Evolutionary conservation across 2,888 invertebrate species (phyloP), one percentile per base, ranked within the genome.

Genomic region (Synanthedon tipuliformis): DNA sequence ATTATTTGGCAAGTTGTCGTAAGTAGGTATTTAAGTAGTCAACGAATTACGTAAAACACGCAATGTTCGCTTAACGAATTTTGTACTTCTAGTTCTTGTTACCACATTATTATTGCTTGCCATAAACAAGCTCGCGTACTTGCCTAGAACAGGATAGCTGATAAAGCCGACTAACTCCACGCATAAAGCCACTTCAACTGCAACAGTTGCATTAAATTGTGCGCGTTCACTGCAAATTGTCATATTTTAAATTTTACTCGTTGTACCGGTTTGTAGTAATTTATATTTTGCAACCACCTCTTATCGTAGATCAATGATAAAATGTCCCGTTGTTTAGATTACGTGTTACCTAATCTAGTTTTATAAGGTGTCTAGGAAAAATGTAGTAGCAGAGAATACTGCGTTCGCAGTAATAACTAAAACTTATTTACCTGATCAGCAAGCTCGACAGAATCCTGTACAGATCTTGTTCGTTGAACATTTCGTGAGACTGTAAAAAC

Each of bases 41-140:
- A 34, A 34, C 61, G 56, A 64, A 72, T 84, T 80, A 78, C 83
- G 79, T 73, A 81, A 82, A 76, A 55, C 69, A 73, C 63, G 75
- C 76, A 68, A 23, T 23, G 23, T 23, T 5, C 23, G 23, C 23
- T 23, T 23, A 23, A 76, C 64, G 66, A 73, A 69, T 62, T 60
- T 59, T 66, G 65, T 45, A 23, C 61, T 64, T 64, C 10, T 34
- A 7, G 68, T 75, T 72, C 27, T 69, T 72, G 73, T 74, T 80
- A 65, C 59, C 51, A 64, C 67, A 67, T 65, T 65, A 66, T 63
- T 70, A 65, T 64, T 66, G 71, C 63, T 34, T 53, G 16, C 41
- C 48, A 27, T 41, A 48, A 69, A 75, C 72, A 60, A 64, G 68
- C 66, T 63, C 55, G 58, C 62, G 67, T 72, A 73, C 10, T 34